phyloP scores from a whole-genome alignment of 2,888 invertebrate species.

The Acleris emargana region DNA sequence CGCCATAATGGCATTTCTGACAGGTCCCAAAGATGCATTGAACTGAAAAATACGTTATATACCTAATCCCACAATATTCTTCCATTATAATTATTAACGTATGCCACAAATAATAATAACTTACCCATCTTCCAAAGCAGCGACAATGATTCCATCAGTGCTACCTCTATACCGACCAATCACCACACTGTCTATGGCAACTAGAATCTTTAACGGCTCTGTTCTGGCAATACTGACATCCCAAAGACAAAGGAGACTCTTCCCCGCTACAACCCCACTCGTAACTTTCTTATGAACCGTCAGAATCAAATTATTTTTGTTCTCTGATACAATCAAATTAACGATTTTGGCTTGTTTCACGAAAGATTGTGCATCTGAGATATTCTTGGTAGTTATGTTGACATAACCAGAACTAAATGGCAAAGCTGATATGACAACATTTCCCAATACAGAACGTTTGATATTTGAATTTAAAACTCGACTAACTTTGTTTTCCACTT shows the following conservation, averaged over 20 bases:
- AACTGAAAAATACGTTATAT: conserved; percentile 49
- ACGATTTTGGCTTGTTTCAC: conserved; percentile 57
- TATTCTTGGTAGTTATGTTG: conserved; percentile 52
- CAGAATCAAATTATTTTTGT: conserved; percentile 61
- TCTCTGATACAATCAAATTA: conserved; percentile 60
- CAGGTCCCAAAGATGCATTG: conserved; percentile 74
- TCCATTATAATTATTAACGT: too few relatives aligned
- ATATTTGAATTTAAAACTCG: conserved; percentile 59
- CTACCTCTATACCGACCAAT: conserved; percentile 61
- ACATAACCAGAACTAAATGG: conserved; percentile 69
- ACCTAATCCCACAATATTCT: too few relatives aligned
- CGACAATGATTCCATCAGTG: conserved; percentile 68
- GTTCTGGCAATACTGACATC: conserved; percentile 62
- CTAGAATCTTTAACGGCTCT: conserved; percentile 65
- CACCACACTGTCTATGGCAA: conserved; percentile 63
- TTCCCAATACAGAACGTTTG: conserved; percentile 51
- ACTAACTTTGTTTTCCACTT: conserved; percentile 58
- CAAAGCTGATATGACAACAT: conserved; percentile 54
- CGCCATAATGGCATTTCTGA: conserved; percentile 65
- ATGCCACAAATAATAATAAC: conserved; percentile 32
- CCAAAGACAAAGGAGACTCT: conserved; percentile 68
- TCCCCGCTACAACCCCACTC: conserved; percentile 43
- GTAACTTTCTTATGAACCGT: conserved; percentile 59
- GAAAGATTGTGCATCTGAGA: conserved; percentile 48
- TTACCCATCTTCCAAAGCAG: conserved; percentile 72